Percentiles rank a stretch among this genome's conserved stretches.
These are phyloP conservation scores for Porites cylindrica DNA, from an alignment of 92 coral and sea anemone genomes.

Conservation along the genomic window DNA sequence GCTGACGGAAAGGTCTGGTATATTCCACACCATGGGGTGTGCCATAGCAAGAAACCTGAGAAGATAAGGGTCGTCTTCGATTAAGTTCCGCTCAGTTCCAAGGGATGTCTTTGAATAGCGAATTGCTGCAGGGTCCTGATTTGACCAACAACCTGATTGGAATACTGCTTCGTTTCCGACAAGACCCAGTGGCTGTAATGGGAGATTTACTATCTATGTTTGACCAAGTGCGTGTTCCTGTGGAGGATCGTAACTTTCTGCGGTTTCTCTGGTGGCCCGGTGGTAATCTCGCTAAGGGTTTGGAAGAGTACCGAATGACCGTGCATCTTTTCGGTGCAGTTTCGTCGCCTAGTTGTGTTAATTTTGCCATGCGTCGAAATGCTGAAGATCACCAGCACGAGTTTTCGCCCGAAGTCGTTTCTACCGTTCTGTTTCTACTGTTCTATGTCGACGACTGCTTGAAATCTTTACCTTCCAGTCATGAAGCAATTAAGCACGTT, in stretches of 20 bases:
- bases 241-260: conserved; percentile 49
- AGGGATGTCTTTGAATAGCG: neutral
- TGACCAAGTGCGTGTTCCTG: conserved; percentile 51
- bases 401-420: no score
- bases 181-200: conserved; percentile 58
- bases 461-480: conserved; percentile 51
- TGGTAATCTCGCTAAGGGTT: conserved; percentile 43
- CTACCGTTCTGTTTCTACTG: conserved; percentile 16
- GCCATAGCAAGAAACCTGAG: conserved; percentile 49
- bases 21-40: conserved; percentile 61
- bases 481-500: conserved; percentile 35
- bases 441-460: conserved; percentile 63
- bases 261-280: conserved; percentile 58
- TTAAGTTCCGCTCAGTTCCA: no score
- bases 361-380: conserved; percentile 41
- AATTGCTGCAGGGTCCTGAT: conserved; percentile 61
- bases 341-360: conserved; percentile 60
- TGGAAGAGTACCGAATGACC: conserved; percentile 55
- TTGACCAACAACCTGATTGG: conserved; percentile 64
- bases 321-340: no score
- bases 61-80: conserved; percentile 33
- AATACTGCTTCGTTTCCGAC: conserved; percentile 54
- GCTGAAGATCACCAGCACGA: neutral
- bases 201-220: conserved; percentile 64
- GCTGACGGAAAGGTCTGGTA: conserved; percentile 60